Percentiles rank a stretch among this genome's conserved stretches.
Evolutionary conservation across 2,797 vertebrate genomes (phyloP).

Genomic region (Ctenochaetus hawaiiensis): DNA sequence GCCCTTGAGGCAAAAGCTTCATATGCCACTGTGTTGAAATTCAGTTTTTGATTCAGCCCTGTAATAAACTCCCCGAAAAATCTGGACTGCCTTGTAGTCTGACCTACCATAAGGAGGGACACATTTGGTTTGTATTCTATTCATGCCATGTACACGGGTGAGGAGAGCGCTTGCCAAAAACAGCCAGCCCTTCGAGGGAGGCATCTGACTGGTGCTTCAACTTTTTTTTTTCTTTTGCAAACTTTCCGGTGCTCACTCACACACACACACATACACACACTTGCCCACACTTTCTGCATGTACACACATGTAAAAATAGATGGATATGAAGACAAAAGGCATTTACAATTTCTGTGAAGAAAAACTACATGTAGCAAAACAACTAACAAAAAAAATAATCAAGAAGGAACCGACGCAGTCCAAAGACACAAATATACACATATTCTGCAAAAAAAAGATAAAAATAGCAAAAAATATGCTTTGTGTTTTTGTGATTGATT

Average conservation of each 20-base stretch:
- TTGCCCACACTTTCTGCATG: background rate
- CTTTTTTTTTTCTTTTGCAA: slow-evolving; percentile 21
- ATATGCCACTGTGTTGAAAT: slow-evolving; percentile 68
- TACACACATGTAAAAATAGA: background rate
- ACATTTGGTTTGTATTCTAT: slow-evolving; percentile 62
- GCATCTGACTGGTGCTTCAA: slow-evolving; percentile 51
- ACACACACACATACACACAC: background rate
- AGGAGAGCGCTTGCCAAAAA: slow-evolving; percentile 55
- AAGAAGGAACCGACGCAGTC: background rate
- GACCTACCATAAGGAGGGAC: slow-evolving; percentile 73
- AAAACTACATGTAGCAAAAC: too few species aligned
- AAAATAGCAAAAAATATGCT: slow-evolving; percentile 9
- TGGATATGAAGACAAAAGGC: background rate
- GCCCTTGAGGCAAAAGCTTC: slow-evolving; percentile 70
- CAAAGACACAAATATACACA: background rate
- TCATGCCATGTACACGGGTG: slow-evolving; percentile 50
- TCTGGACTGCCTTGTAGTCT: slow-evolving; percentile 49
- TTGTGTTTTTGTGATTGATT: slow-evolving; percentile 39
- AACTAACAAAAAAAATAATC: slow-evolving; percentile 10
- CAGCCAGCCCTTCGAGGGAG: slow-evolving; percentile 60
- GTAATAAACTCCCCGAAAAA: slow-evolving; percentile 53
- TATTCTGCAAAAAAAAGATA: background rate
- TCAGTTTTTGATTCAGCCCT: slow-evolving; percentile 62
- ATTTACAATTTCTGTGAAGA: background rate
- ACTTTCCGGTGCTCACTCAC: background rate